Percentiles rank a stretch among this genome's conserved stretches.
Conservation (phyloP, 2,797 vertebrate species). For the Megalops cyprinoides region DNA sequence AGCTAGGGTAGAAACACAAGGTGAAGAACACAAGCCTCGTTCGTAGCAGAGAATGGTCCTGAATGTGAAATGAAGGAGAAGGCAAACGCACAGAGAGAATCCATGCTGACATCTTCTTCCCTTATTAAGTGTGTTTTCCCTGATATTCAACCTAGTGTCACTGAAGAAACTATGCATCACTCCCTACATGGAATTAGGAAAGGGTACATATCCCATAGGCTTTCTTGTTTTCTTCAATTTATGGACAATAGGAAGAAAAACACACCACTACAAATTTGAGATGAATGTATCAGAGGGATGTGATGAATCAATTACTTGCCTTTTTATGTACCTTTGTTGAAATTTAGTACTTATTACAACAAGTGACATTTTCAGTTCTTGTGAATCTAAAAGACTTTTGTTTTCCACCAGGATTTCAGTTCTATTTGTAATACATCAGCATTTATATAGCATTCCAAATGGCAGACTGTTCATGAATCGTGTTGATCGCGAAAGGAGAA, state of each 20-base stretch:
- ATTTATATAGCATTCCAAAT: neutral
- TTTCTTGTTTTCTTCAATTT: neutral
- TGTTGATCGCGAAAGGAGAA: conserved; percentile 9
- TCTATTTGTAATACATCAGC: neutral
- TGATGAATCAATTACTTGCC: neutral
- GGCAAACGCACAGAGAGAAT: neutral
- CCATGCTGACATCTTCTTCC: neutral
- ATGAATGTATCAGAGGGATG: neutral
- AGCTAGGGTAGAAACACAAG: neutral
- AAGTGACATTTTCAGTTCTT: neutral
- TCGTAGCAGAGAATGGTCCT: neutral
- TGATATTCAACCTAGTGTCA: neutral
- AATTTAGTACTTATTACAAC: neutral
- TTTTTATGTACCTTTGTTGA: neutral
- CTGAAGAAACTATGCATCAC: neutral
- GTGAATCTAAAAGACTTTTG: neutral
- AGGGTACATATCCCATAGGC: too few species aligned
- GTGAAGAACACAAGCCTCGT: neutral
- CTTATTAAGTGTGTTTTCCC: neutral
- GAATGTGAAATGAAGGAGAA: neutral
- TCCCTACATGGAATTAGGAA: neutral
- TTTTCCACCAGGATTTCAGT: neutral
- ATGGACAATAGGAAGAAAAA: neutral
- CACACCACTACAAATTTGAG: neutral
- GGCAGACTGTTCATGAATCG: neutral